Conservation (phyloP, 2,888 invertebrate genomes). For the Anoncus sp. region DNA sequence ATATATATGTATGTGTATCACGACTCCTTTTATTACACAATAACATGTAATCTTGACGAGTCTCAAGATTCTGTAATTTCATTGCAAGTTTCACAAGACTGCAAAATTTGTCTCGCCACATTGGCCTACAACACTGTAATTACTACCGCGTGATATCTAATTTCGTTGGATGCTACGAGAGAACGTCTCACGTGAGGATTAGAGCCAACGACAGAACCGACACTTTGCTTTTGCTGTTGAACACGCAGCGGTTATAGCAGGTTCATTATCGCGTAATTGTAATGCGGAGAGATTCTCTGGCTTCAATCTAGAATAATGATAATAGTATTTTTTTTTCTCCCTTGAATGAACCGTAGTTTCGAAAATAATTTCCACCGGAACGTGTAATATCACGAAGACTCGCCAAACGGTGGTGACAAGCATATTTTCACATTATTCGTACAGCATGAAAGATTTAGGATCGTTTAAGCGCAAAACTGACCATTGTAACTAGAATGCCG, state of each 20-base stretch:
- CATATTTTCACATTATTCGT: too few relatives aligned
- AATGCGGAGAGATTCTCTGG: slow-evolving; percentile 1
- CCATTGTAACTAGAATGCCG: neutral
- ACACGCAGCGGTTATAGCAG: neutral
- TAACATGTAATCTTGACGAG: slow-evolving; percentile 25
- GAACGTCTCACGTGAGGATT: slow-evolving; percentile 2
- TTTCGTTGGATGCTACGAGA: slow-evolving; percentile 35
- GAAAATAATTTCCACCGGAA: too few relatives aligned
- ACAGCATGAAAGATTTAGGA: too few relatives aligned
- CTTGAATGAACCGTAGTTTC: neutral
- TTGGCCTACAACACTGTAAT: slow-evolving; percentile 51
- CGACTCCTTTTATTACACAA: neutral
- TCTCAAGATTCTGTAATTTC: slow-evolving; percentile 14
- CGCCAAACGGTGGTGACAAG: too few relatives aligned
- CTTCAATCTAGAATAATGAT: neutral
- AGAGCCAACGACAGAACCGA: neutral
- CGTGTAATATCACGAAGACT: too few relatives aligned
- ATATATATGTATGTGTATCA: neutral
- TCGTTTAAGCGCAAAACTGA: too few relatives aligned
- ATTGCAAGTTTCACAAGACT: slow-evolving; percentile 25
- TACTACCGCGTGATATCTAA: slow-evolving; percentile 48
- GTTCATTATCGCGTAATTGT: slow-evolving; percentile 29
- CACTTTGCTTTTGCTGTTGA: slow-evolving; percentile 1
- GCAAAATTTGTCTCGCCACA: slow-evolving; percentile 14
- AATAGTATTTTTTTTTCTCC: slow-evolving; percentile 9